Percentiles rank a stretch among this genome's conserved stretches.
Conservation (phyloP, 2,797 vertebrate species). For the Carcharodon carcharias region DNA sequence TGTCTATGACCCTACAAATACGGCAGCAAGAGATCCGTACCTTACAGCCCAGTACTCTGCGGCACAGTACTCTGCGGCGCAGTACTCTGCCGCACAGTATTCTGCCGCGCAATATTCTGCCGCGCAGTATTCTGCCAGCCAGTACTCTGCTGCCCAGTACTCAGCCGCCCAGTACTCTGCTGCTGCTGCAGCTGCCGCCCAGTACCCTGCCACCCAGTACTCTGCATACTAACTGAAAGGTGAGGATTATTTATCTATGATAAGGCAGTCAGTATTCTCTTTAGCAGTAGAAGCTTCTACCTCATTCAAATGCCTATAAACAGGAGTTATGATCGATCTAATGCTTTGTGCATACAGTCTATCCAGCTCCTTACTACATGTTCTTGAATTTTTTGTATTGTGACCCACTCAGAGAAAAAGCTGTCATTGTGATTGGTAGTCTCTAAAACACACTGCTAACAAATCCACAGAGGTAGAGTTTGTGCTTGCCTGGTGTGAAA, state of each 20-base stretch:
- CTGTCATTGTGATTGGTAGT: neutral
- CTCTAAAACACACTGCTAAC: neutral
- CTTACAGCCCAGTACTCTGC: neutral
- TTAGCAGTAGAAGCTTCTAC: neutral
- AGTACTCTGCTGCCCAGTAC: neutral
- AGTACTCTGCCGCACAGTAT: neutral
- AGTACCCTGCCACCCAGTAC: neutral
- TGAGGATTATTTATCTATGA: slow-evolving; percentile 11
- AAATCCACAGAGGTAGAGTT: neutral
- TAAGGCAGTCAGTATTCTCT: neutral
- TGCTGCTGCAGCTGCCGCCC: neutral
- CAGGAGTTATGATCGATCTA: neutral
- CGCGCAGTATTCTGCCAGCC: neutral
- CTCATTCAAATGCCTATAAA: neutral
- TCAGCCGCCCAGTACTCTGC: neutral
- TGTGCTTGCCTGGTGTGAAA: neutral
- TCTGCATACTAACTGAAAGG: slow-evolving; percentile 23
- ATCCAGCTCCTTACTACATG: neutral
- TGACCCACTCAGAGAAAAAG: neutral
- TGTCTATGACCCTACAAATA: slow-evolving; percentile 3
- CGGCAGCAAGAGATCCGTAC: slow-evolving; percentile 4
- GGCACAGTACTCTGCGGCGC: neutral
- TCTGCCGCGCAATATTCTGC: neutral
- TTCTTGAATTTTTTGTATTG: neutral
- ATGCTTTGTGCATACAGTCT: neutral